phyloP scores from a whole-genome alignment of 2,797 vertebrate genomes.

The Schizopygopsis pylzovi region DNA sequence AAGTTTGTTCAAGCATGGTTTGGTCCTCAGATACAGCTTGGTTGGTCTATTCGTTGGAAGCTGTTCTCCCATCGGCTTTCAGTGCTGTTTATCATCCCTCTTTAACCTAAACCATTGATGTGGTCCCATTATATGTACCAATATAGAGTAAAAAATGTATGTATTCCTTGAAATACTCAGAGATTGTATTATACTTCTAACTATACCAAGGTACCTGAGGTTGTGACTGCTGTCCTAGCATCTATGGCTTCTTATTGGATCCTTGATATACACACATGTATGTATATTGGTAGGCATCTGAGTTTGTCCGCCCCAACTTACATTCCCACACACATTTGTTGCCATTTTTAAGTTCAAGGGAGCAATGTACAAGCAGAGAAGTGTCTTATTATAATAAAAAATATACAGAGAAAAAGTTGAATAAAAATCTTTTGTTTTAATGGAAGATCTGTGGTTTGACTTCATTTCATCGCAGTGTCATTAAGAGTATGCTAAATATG shows the following conservation, averaged over 20 bases:
- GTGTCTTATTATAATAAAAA: conserved; percentile 90
- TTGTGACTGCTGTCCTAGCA: conserved; percentile 80
- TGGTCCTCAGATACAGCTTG: conserved; percentile 71
- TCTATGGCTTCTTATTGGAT: conserved; percentile 84
- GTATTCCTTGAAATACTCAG: conserved; percentile 78
- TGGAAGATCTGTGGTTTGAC: conserved; percentile 69
- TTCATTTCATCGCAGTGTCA: conserved; percentile 56
- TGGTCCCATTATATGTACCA: conserved; percentile 80
- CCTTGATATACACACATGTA: conserved; percentile 85
- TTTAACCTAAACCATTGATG: conserved; percentile 75
- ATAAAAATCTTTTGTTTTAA: conserved; percentile 90
- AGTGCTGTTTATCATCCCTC: conserved; percentile 69
- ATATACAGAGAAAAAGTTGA: conserved; percentile 86
- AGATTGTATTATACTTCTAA: conserved; percentile 85
- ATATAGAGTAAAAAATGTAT: conserved; percentile 73
- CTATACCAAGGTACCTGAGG: conserved; percentile 81
- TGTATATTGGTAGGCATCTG: conserved; percentile 89
- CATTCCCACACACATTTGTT: conserved; percentile 84
- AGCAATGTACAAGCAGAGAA: conserved; percentile 90
- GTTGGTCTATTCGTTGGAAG: conserved; percentile 72
- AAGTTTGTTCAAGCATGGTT: conserved; percentile 73
- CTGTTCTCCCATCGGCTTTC: conserved; percentile 69
- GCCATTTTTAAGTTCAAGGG: conserved; percentile 88
- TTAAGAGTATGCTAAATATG: not conserved
- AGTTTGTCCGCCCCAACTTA: conserved; percentile 87